Conservation (phyloP, 1,140 invertebrate genomes). For the Drosophila ogumai region DNA sequence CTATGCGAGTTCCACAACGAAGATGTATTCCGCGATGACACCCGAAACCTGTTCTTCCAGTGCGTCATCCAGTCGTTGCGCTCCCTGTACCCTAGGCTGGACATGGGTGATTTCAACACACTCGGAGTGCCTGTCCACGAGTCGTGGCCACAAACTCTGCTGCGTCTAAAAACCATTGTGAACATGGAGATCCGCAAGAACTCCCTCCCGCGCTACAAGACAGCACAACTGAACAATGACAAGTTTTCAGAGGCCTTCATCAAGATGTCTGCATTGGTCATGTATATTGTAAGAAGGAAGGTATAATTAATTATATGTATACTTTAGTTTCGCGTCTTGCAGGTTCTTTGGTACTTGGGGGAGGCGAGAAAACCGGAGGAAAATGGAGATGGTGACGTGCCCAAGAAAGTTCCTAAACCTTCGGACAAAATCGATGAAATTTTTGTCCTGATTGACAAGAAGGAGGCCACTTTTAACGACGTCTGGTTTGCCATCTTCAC, state of each 20-base stretch:
- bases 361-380: neutral
- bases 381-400: conserved; percentile 16
- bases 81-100: conserved; percentile 61
- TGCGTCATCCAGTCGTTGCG: conserved; percentile 52
- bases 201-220: conserved; percentile 34
- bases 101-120: conserved; percentile 48
- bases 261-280: conserved; percentile 63
- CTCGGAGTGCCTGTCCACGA: conserved; percentile 53
- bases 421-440: conserved; percentile 58
- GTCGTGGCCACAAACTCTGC: conserved; percentile 62
- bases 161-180: conserved; percentile 60
- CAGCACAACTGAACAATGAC: conserved; percentile 30
- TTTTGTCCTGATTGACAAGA: conserved; percentile 52
- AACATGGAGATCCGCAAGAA: conserved; percentile 64
- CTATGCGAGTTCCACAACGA: conserved; percentile 65
- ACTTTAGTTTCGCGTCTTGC: neutral
- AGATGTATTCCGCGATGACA: conserved; percentile 46
- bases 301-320: neutral
- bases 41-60: conserved; percentile 62
- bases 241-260: conserved; percentile 60
- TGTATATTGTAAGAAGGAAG: conserved; percentile 60
- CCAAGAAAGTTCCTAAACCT: conserved; percentile 44
- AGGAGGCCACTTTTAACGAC: conserved; percentile 60
- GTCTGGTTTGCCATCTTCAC: conserved; percentile 75
- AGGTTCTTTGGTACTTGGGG: conserved; percentile 62